Base-by-base conservation (phyloP, 1,140 invertebrate species). In the Tetragonula clypearis region DNA sequence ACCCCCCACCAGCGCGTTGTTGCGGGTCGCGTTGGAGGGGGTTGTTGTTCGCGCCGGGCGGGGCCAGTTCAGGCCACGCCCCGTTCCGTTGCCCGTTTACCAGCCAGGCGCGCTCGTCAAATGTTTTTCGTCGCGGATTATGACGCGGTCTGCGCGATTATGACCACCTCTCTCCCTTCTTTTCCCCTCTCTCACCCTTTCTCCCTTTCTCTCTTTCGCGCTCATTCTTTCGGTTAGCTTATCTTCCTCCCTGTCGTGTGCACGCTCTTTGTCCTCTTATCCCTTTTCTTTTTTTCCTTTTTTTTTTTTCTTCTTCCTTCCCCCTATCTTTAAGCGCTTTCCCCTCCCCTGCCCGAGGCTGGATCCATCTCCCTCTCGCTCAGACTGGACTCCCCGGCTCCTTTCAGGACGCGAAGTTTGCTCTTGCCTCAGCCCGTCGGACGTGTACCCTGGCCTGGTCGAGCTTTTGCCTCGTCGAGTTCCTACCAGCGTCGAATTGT, bases 91-190 rank as follows among this genome's bases (percentile, higher is more conserved):
- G 91, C 92, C 92, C 91, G 91, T 93, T 93, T 92, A 92, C 91
- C 92, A 91, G 90, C 90, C 87, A 85, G 86, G 84, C 88, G 80
- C 82, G 90, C 91, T 94, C 93, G 92, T 94, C 93, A 94, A 95
- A 94, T 92, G 94, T 95, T 94, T 95, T 95, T 94, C 93, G 93
- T 93, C 94, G 91, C 93, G 92, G 94, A 95, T 95, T 95, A 95
- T 95, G 94, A 95, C 94, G 93, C 94, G 94, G 92, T 92, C 93
- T 95, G 94, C 92, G 94, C 93, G 94, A 95, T 95, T 95, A 94
- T 93, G 92, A 95, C 92, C 94, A 93, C 93, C 92, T 90, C 87
- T 90, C 87, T 86, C 87, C 66, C 80, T 86, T 79, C 73, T 83
- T 81, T 86, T 79, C 26, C 77, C 82, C 77, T 71, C 78, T 83